These are phyloP conservation scores for Cololabis saira DNA, from an alignment of 2,113 vertebrate genomes.

Conservation along the genomic window DNA sequence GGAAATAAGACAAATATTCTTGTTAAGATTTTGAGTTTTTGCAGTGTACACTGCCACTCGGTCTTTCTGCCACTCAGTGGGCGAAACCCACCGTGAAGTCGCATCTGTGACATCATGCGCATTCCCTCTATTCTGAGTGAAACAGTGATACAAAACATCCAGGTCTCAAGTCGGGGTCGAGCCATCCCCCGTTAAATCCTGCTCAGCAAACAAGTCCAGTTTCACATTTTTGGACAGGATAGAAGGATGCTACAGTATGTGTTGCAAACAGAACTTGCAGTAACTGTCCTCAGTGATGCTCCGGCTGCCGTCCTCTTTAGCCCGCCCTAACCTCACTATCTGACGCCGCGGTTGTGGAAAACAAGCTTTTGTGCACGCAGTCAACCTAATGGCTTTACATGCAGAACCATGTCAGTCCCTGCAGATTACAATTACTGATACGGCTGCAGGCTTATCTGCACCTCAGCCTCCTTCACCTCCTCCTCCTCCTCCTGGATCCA, in stretches of 20 bases:
- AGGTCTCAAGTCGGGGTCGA: not conserved
- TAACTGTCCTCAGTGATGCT: not conserved
- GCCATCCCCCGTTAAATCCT: not conserved
- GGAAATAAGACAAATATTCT: no score
- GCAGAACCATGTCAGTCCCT: slow-evolving; percentile 69
- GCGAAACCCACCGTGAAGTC: no score
- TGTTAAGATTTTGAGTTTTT: no score
- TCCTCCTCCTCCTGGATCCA: slow-evolving; percentile 19
- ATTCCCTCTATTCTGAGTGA: not conserved
- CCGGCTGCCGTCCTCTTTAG: not conserved
- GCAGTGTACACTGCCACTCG: no score
- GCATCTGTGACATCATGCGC: no score
- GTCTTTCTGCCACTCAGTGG: no score
- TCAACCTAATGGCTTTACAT: slow-evolving; percentile 69
- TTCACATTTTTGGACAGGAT: not conserved
- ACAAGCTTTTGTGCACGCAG: slow-evolving; percentile 36
- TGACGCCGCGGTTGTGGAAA: slow-evolving; percentile 17
- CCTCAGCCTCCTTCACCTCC: slow-evolving; percentile 28
- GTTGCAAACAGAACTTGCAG: not conserved
- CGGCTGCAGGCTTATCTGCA: slow-evolving; percentile 64
- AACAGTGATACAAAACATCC: not conserved
- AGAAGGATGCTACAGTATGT: not conserved
- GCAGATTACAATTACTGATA: slow-evolving; percentile 79
- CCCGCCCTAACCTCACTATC: slow-evolving; percentile 28
- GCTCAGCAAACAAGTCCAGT: not conserved